Evolutionary conservation across 2,888 invertebrate species (phyloP).

Genomic region (Drosophila aldrichi): DNA sequence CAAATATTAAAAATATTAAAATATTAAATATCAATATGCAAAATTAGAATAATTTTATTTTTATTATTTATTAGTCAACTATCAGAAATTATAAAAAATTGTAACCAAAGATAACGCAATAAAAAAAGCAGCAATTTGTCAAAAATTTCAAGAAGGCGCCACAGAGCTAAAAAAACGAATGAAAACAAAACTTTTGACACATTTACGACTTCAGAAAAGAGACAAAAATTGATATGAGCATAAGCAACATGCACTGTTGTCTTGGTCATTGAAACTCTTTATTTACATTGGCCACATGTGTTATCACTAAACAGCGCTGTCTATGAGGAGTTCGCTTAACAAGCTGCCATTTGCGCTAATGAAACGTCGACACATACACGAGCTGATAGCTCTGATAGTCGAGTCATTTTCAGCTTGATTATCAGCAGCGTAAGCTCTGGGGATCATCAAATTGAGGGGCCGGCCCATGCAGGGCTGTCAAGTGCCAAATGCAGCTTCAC

Average conservation of each 20-base stretch:
- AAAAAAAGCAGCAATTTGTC: neutral
- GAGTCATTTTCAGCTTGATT: slow-evolving; percentile 36
- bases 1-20: too few relatives aligned
- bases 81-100: neutral
- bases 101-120: neutral
- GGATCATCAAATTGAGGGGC: slow-evolving; percentile 27
- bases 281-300: slow-evolving; percentile 7
- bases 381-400: slow-evolving; percentile 14
- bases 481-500: slow-evolving; percentile 61
- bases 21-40: too few relatives aligned
- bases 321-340: slow-evolving; percentile 10
- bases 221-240: neutral
- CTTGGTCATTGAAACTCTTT: slow-evolving; percentile 17
- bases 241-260: neutral
- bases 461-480: slow-evolving; percentile 33
- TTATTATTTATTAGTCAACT: too few relatives aligned
- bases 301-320: slow-evolving; percentile 25
- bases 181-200: neutral
- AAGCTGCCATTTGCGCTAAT: slow-evolving; percentile 28
- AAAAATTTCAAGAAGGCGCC: neutral
- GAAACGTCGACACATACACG: slow-evolving; percentile 7
- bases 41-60: too few relatives aligned
- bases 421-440: slow-evolving; percentile 35
- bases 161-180: neutral
- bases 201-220: neutral